These are phyloP conservation scores for Acropternis orthonyx DNA, from an alignment of 2,797 vertebrate genomes.

Conservation along the genomic window DNA sequence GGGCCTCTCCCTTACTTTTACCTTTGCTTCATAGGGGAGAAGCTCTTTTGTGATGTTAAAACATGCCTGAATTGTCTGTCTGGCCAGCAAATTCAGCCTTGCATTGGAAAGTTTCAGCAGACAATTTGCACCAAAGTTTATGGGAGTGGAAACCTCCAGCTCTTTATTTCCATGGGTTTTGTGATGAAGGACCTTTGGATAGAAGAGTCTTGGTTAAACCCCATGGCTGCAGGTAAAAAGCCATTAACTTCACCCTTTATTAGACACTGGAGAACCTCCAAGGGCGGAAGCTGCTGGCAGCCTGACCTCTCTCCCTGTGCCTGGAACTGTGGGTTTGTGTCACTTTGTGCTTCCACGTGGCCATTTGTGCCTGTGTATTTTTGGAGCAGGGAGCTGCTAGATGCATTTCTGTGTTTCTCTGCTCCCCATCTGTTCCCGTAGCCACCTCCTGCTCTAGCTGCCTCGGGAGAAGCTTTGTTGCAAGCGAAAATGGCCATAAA, in stretches of 20 bases:
- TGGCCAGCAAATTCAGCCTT: background rate
- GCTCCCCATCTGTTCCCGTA: constrained; percentile 16
- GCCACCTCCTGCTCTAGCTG: background rate
- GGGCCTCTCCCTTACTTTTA: background rate
- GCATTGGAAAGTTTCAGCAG: background rate
- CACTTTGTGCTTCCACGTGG: background rate
- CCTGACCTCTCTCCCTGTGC: background rate
- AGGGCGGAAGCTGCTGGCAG: background rate
- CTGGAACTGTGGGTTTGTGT: background rate
- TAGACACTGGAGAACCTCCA: background rate
- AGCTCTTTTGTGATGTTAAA: background rate
- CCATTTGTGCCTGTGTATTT: background rate
- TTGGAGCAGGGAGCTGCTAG: constrained; percentile 17
- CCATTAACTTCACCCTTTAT: background rate
- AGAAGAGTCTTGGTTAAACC: background rate
- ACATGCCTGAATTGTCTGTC: background rate
- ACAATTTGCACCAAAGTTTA: background rate
- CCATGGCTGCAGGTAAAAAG: background rate
- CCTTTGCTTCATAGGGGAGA: background rate
- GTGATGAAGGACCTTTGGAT: background rate
- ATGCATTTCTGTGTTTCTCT: background rate
- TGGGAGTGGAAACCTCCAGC: background rate
- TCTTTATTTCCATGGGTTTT: background rate
- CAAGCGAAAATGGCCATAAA: background rate
- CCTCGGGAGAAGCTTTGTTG: background rate